Evolutionary conservation across 2,797 vertebrate genomes (phyloP).

Genomic region (Lycodopsis pacificus): DNA sequence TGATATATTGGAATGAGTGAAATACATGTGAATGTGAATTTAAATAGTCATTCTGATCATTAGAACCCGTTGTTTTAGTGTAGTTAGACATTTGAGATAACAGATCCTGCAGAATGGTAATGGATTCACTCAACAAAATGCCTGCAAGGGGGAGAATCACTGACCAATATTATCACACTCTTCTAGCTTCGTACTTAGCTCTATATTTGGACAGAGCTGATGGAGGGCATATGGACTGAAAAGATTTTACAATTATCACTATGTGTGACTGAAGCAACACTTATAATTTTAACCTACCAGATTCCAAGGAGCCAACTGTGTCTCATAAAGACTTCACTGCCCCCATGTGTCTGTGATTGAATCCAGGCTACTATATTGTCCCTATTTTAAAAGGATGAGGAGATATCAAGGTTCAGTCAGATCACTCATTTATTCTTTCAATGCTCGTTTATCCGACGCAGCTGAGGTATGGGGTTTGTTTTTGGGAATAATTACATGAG

Average conservation of each 20-base stretch:
- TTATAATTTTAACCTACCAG: conserved; percentile 67
- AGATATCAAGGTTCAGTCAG: background rate
- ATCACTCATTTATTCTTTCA: background rate
- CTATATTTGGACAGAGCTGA: conserved; percentile 69
- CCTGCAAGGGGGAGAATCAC: conserved; percentile 57
- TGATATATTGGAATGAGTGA: conserved; percentile 12
- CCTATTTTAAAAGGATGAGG: background rate
- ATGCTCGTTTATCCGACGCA: background rate
- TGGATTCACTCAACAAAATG: conserved; percentile 51
- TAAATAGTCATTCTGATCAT: conserved; percentile 17
- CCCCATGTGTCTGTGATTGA: conserved; percentile 59
- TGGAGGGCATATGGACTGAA: conserved; percentile 63
- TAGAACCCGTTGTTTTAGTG: conserved; percentile 20
- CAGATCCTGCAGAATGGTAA: conserved; percentile 45
- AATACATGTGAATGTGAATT: conserved; percentile 15
- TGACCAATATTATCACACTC: conserved; percentile 70
- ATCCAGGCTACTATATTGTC: background rate
- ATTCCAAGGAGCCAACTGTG: conserved; percentile 49
- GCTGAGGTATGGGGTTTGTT: background rate
- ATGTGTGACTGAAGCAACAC: conserved; percentile 70
- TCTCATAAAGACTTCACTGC: conserved; percentile 64
- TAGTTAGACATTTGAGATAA: conserved; percentile 42
- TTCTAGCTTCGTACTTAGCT: conserved; percentile 53
- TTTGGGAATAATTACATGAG: conserved; percentile 3
- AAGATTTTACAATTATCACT: conserved; percentile 70